Base-by-base conservation (phyloP, 2,113 vertebrate genomes). In the Hyperoodon ampullatus region DNA sequence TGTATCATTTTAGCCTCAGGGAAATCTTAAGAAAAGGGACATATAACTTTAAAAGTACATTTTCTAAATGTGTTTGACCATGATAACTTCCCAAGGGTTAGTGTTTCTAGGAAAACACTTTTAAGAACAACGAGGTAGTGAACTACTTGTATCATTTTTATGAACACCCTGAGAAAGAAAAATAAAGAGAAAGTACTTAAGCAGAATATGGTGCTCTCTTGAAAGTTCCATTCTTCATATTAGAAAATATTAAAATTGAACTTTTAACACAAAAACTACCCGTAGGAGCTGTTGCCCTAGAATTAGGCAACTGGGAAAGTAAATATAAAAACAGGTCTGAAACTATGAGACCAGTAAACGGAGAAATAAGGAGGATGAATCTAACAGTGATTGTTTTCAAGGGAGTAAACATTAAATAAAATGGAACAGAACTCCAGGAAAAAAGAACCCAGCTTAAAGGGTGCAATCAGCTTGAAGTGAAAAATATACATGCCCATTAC, bases 191-290 rank as follows among this genome's bases (percentile, higher is more conserved):
- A 0, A 0, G 1, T 39, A 65, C 19, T 50, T 88, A 30, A 55
- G 35, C 71, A 61, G 23, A 65, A 39, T 30, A 30, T 50, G 28
- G n/a, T 74, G 35, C 19, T 89, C 19, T 70, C 60, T 63, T 68
- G 2, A 12, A 92, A 89, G 74, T 72, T 78, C 13, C 80, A 30
- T 70, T n/a, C 12, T 26, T 81, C 33, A 26, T 39, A 19, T 55
- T 55, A 84, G 14, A 80, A 89, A 90, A 50, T 58, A 58, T n/a
- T 93, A 60, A 94, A 75, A 86, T 75, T 74, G 65, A 74, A 33
- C 21, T 53, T 60, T 13, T 42, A 86, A 61, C 1, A 70, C 15
- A 77, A 92, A 90, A 81, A 35, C n/a, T 71, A 21, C 60, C 19
- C 65, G 28, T 19, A 44, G 58, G 50, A 81, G 30, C 21, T 70